Conservation (phyloP, 2,113 vertebrate species). For the Aythya baeri region DNA sequence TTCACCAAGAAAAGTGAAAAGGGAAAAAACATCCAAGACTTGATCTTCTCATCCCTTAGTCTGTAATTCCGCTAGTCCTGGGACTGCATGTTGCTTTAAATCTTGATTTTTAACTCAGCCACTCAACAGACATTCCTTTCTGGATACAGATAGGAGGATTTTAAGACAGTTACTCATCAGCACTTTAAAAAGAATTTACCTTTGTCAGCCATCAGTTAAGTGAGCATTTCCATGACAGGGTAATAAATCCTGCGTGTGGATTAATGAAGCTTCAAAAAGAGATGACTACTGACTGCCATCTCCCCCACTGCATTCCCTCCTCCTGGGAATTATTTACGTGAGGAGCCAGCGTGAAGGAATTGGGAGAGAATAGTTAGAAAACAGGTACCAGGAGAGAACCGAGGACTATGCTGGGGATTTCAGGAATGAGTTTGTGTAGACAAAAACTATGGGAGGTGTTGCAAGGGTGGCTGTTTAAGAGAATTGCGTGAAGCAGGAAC, state of each 20-base stretch:
- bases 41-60: not conserved
- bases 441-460: not conserved
- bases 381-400: not conserved
- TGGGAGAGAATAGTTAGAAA: not conserved
- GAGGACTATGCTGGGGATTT: not conserved
- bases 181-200: slow-evolving; percentile 4
- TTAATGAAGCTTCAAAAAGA: slow-evolving; percentile 22
- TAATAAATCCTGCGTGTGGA: not conserved
- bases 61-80: not conserved
- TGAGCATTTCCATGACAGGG: slow-evolving; percentile 3
- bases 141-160: not conserved
- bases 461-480: not conserved
- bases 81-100: not conserved
- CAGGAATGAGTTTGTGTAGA: not conserved
- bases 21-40: not conserved
- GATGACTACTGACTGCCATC: not conserved
- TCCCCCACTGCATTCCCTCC: not conserved
- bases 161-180: slow-evolving; percentile 13
- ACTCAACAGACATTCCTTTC: slow-evolving; percentile 4
- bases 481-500: not conserved
- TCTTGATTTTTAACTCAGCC: not conserved
- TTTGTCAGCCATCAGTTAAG: slow-evolving; percentile 15
- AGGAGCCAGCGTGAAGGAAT: not conserved
- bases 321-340: not conserved
- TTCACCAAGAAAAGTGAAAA: not conserved